A percentile compares a stretch with the other conserved stretches of the same genome.
Evolutionary conservation across 2,888 invertebrate genomes (phyloP).

Genomic region (Desoria tigrina): DNA sequence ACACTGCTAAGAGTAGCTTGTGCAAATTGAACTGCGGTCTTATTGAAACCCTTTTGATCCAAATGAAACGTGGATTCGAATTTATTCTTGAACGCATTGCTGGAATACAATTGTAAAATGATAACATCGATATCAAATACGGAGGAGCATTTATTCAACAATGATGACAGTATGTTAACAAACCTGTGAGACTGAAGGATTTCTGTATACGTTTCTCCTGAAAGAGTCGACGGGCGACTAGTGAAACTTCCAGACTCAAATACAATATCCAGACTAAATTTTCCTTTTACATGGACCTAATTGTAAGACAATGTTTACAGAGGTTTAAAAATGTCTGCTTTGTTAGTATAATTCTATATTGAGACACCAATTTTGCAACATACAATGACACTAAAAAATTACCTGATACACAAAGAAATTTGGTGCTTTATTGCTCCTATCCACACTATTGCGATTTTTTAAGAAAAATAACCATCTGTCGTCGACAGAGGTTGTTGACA

Average conservation of each 20-base stretch:
- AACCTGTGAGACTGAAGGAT: slow-evolving; percentile 60
- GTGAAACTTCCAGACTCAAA: slow-evolving; percentile 75
- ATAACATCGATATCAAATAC: background rate
- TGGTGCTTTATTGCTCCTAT: slow-evolving; percentile 47
- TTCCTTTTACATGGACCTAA: slow-evolving; percentile 69
- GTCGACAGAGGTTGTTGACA: slow-evolving; percentile 42
- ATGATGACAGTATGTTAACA: background rate
- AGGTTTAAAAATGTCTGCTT: too few species aligned
- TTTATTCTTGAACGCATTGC: slow-evolving; percentile 68
- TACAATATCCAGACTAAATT: slow-evolving; percentile 79
- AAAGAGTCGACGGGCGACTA: slow-evolving; percentile 62
- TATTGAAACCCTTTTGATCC: slow-evolving; percentile 66
- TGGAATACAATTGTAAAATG: slow-evolving; percentile 58
- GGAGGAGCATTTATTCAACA: too few species aligned
- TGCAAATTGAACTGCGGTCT: slow-evolving; percentile 72
- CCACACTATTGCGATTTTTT: slow-evolving; percentile 38
- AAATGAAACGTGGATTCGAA: slow-evolving; percentile 82
- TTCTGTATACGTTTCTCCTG: slow-evolving; percentile 68
- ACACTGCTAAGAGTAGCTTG: slow-evolving; percentile 87
- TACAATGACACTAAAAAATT: too few species aligned
- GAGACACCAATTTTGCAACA: background rate
- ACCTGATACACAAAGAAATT: slow-evolving; percentile 58
- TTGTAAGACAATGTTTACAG: background rate
- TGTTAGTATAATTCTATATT: too few species aligned
- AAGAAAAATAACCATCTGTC: slow-evolving; percentile 48